Percentiles rank a stretch among this genome's conserved stretches.
phyloP scores from a whole-genome alignment of 1,140 invertebrate genomes.

The Drosophila prosaltans region DNA sequence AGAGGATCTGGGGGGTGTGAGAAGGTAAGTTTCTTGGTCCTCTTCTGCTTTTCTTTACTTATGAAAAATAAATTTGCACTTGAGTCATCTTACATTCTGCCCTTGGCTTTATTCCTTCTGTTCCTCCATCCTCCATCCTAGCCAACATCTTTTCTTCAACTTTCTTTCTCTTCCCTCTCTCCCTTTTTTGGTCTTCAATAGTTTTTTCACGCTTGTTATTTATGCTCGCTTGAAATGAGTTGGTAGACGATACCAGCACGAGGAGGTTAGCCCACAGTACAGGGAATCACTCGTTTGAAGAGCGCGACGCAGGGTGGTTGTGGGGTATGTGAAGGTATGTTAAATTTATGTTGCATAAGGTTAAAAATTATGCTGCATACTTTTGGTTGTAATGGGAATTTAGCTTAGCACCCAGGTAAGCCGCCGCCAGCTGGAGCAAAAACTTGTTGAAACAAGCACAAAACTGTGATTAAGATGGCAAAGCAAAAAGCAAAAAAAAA shows the following conservation, averaged over 20 bases:
- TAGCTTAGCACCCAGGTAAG: slow-evolving; percentile 23
- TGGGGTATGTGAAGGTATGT: slow-evolving; percentile 34
- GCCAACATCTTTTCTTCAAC: background rate
- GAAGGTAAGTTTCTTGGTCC: background rate
- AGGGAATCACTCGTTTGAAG: too few relatives aligned
- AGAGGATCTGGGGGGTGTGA: background rate
- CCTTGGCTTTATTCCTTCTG: slow-evolving; percentile 2
- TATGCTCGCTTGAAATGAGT: slow-evolving; percentile 45
- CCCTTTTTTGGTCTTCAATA: slow-evolving; percentile 46
- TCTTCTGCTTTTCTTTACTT: slow-evolving; percentile 53
- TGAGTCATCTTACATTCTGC: slow-evolving; percentile 18
- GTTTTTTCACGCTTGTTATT: slow-evolving; percentile 56
- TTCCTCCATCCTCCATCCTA: background rate
- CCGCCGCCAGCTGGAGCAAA: slow-evolving; percentile 16
- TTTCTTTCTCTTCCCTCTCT: slow-evolving; percentile 14
- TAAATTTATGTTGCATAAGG: slow-evolving; percentile 59
- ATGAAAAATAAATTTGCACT: slow-evolving; percentile 68
- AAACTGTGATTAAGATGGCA: slow-evolving; percentile 58
- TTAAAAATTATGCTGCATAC: slow-evolving; percentile 65
- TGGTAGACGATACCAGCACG: background rate
- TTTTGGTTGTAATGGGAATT: slow-evolving; percentile 48
- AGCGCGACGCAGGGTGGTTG: background rate
- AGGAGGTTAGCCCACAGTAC: background rate
- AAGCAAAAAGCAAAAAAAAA: slow-evolving; percentile 1
- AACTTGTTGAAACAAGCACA: slow-evolving; percentile 23